A percentile compares a stretch with the other conserved stretches of the same genome.
These are phyloP conservation scores for rat (Rattus norvegicus) DNA, from an alignment of 2,113 vertebrate species.

Conservation along the genomic window GRCr8 NC_086021.1:183004001-183004500, in stretches of 20 bases:
- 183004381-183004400: neutral
- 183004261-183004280: conserved; percentile 57
- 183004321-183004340: neutral
- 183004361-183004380: neutral
- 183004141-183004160: conserved; percentile 74
- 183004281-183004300: conserved; percentile 61
- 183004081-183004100: conserved; percentile 64
- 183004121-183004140: conserved; percentile 71
- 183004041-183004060: conserved; percentile 37
- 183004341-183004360: neutral
- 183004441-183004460: neutral
- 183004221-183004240: neutral
- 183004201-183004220: conserved; percentile 68
- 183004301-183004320: neutral
- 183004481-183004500: neutral
- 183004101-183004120: conserved; percentile 73
- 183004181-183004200: conserved; percentile 71
- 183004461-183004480: neutral
- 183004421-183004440: neutral
- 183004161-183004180: conserved; percentile 76
- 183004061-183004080: conserved; percentile 51
- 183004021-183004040: neutral
- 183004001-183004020: neutral
- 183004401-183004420: no score
- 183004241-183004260: conserved; percentile 42